Base-by-base conservation (phyloP, 2,888 invertebrate species). In the Melinopterus prodromus region DNA sequence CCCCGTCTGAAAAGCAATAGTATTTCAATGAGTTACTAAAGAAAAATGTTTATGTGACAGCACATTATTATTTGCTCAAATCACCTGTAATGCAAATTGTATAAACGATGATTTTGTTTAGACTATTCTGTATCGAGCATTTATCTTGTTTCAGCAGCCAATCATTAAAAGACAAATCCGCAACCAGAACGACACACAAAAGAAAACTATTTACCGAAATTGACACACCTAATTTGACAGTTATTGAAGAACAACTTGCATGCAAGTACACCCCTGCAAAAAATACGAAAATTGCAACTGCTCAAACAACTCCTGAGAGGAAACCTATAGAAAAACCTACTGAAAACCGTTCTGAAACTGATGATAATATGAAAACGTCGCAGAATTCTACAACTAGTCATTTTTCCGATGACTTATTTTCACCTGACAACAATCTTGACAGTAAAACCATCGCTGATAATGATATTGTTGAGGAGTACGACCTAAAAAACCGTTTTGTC, bases 391-490 rank as follows among this genome's bases (percentile, higher is more conserved):
- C 70, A 70, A 75, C 76, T 9, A 74, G 37, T 36, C 71, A 38
- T 5, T 69, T 74, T 70, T 80, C 79, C 4, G 79, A 81, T 15
- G 81, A 81, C 75, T 70, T 81, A 14, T 81, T 81, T 80, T 81
- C 82, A 0, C 80, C 82, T 6, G 83, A 84, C 26, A 12, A 7
- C 53, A 78, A n/a, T 74, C 9, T 36, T 7, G 74, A 6, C 14
- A 74, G 6, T 3, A 71, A 12, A 35, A 74, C 7, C 36, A 36
- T 3, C 35, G 36, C 14, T 7, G 37, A 26, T 77, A 35, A 7
- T 6, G 16, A 80, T 78, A 71, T 76, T 37, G 84, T 86, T 6
- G 84, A 86, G 82, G 82, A 83, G 77, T 87, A 87, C 79, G 88
- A 88, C 76, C 78, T 82, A 71, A 81, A 83, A 80, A 85, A 83